Conservation (phyloP, 1,140 invertebrate genomes). For the Aphelenchoides avenae region DNA sequence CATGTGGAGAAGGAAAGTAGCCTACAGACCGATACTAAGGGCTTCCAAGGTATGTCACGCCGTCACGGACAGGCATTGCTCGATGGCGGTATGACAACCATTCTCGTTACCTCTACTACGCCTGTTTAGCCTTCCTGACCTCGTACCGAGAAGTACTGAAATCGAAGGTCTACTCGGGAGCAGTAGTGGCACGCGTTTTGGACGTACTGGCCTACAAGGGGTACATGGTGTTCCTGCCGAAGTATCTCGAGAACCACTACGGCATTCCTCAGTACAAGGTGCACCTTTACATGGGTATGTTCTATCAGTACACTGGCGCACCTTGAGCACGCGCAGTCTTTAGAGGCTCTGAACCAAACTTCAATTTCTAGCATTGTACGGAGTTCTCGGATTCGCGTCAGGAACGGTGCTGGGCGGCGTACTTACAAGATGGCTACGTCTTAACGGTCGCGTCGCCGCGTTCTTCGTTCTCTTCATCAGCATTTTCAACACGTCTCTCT, state of each 20-base stretch:
- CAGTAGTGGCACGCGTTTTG: constrained; percentile 47
- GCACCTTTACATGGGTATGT: constrained; percentile 56
- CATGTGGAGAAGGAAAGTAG: constrained; percentile 29
- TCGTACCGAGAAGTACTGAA: constrained; percentile 37
- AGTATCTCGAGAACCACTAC: constrained; percentile 59
- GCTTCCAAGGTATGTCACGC: constrained; percentile 5
- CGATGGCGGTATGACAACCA: no score
- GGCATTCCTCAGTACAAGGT: constrained; percentile 58
- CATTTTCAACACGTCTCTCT: constrained; percentile 46
- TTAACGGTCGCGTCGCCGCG: constrained; percentile 53
- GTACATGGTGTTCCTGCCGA: constrained; percentile 58
- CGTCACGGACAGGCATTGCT: neutral
- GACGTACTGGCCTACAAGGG: constrained; percentile 58
- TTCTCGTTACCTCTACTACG: neutral
- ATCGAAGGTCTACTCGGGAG: constrained; percentile 51
- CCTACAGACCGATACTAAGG: constrained; percentile 16
- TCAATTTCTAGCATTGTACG: constrained; percentile 50
- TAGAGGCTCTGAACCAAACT: constrained; percentile 1
- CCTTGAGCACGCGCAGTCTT: neutral
- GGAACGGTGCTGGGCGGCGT: constrained; percentile 43
- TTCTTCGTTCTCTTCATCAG: constrained; percentile 52
- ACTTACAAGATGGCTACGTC: constrained; percentile 37
- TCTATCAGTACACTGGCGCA: neutral
- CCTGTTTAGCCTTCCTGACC: constrained; percentile 29
- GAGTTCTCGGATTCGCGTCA: constrained; percentile 55